Conservation (phyloP, 2,113 vertebrate species). For the Pseudopodoces humilis region DNA sequence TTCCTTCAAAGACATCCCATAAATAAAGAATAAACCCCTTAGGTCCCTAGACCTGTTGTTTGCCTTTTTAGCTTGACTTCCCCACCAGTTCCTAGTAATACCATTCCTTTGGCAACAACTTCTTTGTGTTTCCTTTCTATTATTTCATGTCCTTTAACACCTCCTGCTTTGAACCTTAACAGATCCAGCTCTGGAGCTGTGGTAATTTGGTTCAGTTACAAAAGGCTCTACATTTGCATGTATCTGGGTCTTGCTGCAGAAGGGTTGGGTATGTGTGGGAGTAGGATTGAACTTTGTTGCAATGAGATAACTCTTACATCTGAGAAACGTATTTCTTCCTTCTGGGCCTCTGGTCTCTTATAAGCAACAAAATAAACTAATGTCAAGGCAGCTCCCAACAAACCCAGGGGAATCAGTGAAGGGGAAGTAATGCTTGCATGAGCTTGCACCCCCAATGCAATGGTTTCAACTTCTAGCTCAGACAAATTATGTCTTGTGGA, state of each 20-base stretch:
- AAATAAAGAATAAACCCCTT: slow-evolving; percentile 10
- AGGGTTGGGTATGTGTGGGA: not conserved
- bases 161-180: slow-evolving; percentile 17
- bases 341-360: not conserved
- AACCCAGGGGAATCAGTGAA: not conserved
- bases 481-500: not conserved
- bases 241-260: slow-evolving; percentile 43
- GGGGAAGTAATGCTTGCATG: not conserved
- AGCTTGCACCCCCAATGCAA: not conserved
- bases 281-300: slow-evolving; percentile 31
- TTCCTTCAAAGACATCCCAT: slow-evolving; percentile 9
- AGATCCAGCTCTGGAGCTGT: not conserved
- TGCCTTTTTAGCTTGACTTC: slow-evolving; percentile 4
- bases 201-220: slow-evolving; percentile 26
- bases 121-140: not conserved
- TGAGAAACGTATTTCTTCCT: not conserved
- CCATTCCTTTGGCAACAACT: not conserved
- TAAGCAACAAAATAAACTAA: not conserved
- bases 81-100: not conserved
- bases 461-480: not conserved
- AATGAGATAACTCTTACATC: not conserved
- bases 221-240: slow-evolving; percentile 34
- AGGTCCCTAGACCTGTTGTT: not conserved
- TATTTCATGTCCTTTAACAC: slow-evolving; percentile 19
- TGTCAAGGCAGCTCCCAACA: not conserved